phyloP scores from a whole-genome alignment of 2,113 vertebrate species.

The Azemiops feae region DNA sequence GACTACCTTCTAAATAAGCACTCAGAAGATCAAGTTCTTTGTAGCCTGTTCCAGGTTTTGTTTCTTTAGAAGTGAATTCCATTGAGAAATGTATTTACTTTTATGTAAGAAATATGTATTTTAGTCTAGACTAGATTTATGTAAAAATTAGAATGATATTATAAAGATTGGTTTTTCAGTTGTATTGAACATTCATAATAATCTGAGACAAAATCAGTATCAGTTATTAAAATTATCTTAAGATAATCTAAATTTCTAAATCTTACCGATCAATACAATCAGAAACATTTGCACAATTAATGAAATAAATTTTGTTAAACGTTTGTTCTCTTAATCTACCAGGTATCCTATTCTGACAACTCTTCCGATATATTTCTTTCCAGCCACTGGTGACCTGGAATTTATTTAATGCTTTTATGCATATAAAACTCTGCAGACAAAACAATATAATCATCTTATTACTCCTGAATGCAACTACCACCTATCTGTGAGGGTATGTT shows the following conservation, averaged over 20 bases:
- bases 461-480: background rate
- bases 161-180: background rate
- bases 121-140: background rate
- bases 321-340: background rate
- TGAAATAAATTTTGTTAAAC: background rate
- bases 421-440: background rate
- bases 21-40: background rate
- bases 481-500: constrained; percentile 52
- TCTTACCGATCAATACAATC: too few species aligned
- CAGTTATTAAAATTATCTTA: background rate
- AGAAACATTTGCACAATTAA: background rate
- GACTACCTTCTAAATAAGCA: background rate
- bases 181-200: background rate
- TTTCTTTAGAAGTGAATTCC: background rate
- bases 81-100: background rate
- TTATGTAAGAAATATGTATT: background rate
- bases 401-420: background rate
- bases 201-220: background rate
- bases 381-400: background rate
- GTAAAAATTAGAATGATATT: background rate
- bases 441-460: background rate
- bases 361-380: background rate
- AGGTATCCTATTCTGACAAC: background rate
- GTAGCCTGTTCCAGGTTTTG: background rate
- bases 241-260: background rate